These are phyloP conservation scores for Gari tellinella DNA, from an alignment of 2,888 invertebrate genomes.

Conservation along the genomic window DNA sequence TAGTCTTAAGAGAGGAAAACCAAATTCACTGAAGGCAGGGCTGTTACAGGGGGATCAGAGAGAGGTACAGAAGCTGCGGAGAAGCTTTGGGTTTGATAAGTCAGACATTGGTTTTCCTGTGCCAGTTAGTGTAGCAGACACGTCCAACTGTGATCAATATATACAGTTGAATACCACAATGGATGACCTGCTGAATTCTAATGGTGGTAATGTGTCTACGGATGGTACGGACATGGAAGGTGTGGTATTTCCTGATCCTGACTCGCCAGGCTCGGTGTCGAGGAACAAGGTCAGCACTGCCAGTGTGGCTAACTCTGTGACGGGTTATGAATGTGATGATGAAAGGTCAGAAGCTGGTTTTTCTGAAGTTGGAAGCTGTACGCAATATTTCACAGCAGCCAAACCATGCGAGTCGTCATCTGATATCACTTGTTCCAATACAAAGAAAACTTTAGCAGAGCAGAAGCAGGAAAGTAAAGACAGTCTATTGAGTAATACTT, in stretches of 20 bases:
- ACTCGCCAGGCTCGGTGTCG: slow-evolving; percentile 42
- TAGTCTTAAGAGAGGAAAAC: slow-evolving; percentile 71
- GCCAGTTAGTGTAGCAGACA: slow-evolving; percentile 60
- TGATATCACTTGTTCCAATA: slow-evolving; percentile 6
- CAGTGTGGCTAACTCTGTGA: neutral
- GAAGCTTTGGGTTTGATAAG: slow-evolving; percentile 73
- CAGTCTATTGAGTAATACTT: slow-evolving; percentile 69
- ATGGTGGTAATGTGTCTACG: neutral
- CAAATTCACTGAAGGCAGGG: slow-evolving; percentile 77
- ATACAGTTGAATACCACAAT: slow-evolving; percentile 45
- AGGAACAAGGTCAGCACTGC: neutral
- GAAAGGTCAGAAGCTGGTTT: slow-evolving; percentile 62
- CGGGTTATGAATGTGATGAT: slow-evolving; percentile 38
- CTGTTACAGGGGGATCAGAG: slow-evolving; percentile 68
- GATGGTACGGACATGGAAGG: slow-evolving; percentile 4
- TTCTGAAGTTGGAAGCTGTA: slow-evolving; percentile 66
- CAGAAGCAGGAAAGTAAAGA: slow-evolving; percentile 71
- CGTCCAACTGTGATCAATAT: slow-evolving; percentile 34
- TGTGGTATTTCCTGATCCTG: slow-evolving; percentile 5
- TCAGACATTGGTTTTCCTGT: slow-evolving; percentile 68
- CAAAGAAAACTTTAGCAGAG: slow-evolving; percentile 35
- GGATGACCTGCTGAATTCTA: slow-evolving; percentile 28
- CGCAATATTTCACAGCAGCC: slow-evolving; percentile 50
- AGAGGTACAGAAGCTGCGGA: slow-evolving; percentile 65
- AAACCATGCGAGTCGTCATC: neutral